Evolutionary conservation across 1,140 invertebrate species (phyloP).

Genomic region (Anthonomus grandis): DNA sequence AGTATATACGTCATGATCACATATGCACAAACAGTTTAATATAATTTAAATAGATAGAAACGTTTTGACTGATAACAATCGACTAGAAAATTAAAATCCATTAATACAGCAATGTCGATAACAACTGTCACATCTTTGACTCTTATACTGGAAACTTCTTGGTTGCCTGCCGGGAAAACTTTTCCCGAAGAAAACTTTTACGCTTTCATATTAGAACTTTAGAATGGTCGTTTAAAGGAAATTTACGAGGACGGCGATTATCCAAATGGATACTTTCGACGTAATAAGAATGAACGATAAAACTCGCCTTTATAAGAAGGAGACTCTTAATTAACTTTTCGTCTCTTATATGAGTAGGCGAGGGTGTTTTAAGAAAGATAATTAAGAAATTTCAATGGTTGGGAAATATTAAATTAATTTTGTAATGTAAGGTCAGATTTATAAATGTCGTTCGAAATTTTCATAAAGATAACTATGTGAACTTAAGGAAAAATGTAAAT

Average conservation of each 20-base stretch:
- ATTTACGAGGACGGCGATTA: constrained; percentile 5
- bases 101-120: not conserved
- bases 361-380: too few relatives aligned
- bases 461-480: too few relatives aligned
- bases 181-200: too few relatives aligned
- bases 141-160: not conserved
- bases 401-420: too few relatives aligned
- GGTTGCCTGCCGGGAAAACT: not conserved
- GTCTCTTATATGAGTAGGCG: too few relatives aligned
- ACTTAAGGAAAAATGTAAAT: too few relatives aligned
- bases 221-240: not conserved
- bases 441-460: too few relatives aligned
- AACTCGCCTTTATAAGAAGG: not conserved
- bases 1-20: not conserved
- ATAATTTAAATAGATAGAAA: not conserved
- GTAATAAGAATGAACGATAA: constrained; percentile 11
- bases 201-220: constrained; percentile 1
- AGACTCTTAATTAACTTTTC: constrained; percentile 7
- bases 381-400: too few relatives aligned
- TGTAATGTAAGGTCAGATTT: too few relatives aligned
- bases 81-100: not conserved
- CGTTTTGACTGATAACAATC: not conserved
- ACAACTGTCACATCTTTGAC: not conserved
- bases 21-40: not conserved
- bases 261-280: constrained; percentile 7